Conservation (phyloP, 2,888 invertebrate species). For the Drosophila ochracea region DNA sequence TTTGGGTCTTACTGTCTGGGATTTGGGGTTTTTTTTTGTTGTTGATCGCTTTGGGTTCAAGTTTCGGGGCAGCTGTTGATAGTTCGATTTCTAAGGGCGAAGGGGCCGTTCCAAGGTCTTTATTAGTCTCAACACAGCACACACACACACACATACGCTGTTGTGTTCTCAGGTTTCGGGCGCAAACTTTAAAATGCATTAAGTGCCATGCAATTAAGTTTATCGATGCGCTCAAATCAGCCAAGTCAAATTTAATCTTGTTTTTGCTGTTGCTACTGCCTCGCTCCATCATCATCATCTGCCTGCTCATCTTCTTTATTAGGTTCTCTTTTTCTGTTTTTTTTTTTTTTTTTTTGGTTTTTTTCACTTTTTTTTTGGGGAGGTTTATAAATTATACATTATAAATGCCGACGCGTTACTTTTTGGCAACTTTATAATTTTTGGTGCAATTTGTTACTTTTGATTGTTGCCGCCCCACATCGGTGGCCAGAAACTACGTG, state of each 20-base stretch:
- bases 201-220: constrained; percentile 80
- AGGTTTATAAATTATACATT: constrained; percentile 64
- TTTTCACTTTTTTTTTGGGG: constrained; percentile 7
- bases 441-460: constrained; percentile 50
- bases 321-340: neutral
- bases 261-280: constrained; percentile 27
- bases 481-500: constrained; percentile 10
- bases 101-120: constrained; percentile 70
- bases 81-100: constrained; percentile 78
- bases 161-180: constrained; percentile 62
- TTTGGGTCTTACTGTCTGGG: constrained; percentile 19
- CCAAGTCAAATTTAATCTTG: constrained; percentile 65
- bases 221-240: constrained; percentile 76
- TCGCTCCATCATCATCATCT: neutral
- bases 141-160: neutral
- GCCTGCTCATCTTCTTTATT: neutral
- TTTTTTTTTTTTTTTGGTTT: constrained; percentile 9
- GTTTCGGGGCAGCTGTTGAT: constrained; percentile 71
- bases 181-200: constrained; percentile 78
- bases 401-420: constrained; percentile 76
- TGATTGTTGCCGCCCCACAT: constrained; percentile 34
- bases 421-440: constrained; percentile 63
- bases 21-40: neutral
- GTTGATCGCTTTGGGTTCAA: constrained; percentile 6
- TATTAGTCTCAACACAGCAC: constrained; percentile 56